Base-by-base conservation (phyloP, 53 echinoderm and acorn worm genomes). In the Echinarachnius parma region DNA sequence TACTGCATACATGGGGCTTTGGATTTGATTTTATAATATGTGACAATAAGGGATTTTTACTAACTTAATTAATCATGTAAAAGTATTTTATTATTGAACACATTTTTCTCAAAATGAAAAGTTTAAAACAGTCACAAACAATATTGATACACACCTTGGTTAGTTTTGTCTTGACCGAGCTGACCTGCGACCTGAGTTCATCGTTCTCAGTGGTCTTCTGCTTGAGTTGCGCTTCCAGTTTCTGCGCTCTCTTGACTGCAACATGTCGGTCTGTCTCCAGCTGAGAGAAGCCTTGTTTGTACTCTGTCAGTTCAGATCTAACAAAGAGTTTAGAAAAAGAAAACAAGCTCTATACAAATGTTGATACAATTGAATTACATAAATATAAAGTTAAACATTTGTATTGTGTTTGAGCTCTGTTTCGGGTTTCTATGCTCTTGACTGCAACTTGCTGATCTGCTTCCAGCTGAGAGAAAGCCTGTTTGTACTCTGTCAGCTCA, bases 381-480 rank as follows among this genome's bases (percentile, higher is more conserved):
- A n/a, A n/a, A n/a, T n/a, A n/a, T n/a, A n/a, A n/a, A n/a, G n/a
- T n/a, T n/a, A n/a, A n/a, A n/a, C n/a, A n/a, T n/a, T n/a, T n/a
- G n/a, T n/a, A n/a, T n/a, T n/a, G n/a, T n/a, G n/a, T n/a, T n/a
- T n/a, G n/a, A n/a, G n/a, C n/a, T n/a, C n/a, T n/a, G 64, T 35
- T 48, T 91, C 91, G 36, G 86, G 67, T 55, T 82, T 91, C 26
- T 54, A 49, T 1, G 83, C 80, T 80, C 54, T 86, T 82, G 1
- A 75, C 76, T 0, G 91, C 86, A 33, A 91, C 77, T 39, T 82
- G 83, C 4, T 80, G 78, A 31, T 91, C 91, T 19, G 80, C 75
- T 56, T 91, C 91, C 60, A 86, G 24, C 86, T 91, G 91, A n/a
- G 91, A 64, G 62, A 91, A 53, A 0, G 91, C 86, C 31, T 75